Evolutionary conservation across 2,888 invertebrate species (phyloP).

Genomic region (Leptinotarsa rubiginosa): DNA sequence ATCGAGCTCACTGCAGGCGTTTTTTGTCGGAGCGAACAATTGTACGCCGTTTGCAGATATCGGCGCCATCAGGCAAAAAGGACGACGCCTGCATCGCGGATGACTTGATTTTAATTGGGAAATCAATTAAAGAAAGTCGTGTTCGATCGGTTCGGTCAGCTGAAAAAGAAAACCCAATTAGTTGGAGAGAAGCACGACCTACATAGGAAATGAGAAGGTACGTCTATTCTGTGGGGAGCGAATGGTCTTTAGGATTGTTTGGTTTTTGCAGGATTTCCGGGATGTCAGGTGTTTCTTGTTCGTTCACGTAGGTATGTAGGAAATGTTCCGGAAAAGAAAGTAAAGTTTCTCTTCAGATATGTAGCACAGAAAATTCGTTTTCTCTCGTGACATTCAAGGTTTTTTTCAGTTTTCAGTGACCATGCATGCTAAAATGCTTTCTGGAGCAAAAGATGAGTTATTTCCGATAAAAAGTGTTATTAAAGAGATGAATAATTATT

Average conservation of each 20-base stretch:
- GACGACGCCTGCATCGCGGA: conserved; percentile 34
- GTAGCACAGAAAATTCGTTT: too few relatives aligned
- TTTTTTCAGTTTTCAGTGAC: too few relatives aligned
- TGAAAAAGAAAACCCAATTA: conserved; percentile 36
- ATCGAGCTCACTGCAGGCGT: not conserved
- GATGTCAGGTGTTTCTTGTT: too few relatives aligned
- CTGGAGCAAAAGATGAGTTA: too few relatives aligned
- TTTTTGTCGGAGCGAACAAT: conserved; percentile 4
- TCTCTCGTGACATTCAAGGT: too few relatives aligned
- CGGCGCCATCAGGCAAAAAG: conserved; percentile 27
- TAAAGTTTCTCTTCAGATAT: not conserved
- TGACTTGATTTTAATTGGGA: conserved; percentile 40
- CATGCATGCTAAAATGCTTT: too few relatives aligned
- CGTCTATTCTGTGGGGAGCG: not conserved
- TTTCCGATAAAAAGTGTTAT: too few relatives aligned
- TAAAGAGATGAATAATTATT: too few relatives aligned
- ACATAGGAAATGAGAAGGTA: not conserved
- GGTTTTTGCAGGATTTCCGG: not conserved
- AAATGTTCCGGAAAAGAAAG: too few relatives aligned
- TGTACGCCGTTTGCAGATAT: conserved; percentile 27
- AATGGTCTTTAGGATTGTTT: not conserved
- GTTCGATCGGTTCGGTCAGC: conserved; percentile 21
- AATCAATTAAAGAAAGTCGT: conserved; percentile 38
- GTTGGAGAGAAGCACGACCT: conserved; percentile 19
- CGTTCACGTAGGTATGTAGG: too few relatives aligned